phyloP scores from a whole-genome alignment of 2,888 invertebrate genomes.

The Bhutanitis thaidina region DNA sequence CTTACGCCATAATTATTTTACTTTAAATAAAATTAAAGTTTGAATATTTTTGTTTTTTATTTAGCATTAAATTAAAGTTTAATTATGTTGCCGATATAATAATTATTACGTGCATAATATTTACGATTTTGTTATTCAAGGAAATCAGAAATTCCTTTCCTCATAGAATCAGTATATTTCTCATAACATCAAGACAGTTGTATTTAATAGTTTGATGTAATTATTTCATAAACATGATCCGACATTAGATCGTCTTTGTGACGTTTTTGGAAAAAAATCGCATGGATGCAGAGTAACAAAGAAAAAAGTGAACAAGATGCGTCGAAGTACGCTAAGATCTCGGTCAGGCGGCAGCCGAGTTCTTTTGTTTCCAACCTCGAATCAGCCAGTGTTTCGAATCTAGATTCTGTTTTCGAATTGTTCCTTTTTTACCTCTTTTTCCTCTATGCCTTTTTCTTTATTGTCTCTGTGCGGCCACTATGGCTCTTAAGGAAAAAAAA shows the following conservation, averaged over 20 bases:
- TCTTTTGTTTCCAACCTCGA: slow-evolving; percentile 76
- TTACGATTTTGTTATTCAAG: background rate
- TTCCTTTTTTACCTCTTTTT: slow-evolving; percentile 54
- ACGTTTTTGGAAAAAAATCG: slow-evolving; percentile 74
- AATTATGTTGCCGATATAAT: too few species aligned
- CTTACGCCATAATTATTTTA: too few species aligned
- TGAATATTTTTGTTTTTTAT: too few species aligned
- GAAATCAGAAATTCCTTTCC: background rate
- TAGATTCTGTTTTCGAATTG: slow-evolving; percentile 71
- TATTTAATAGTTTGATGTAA: slow-evolving; percentile 35
- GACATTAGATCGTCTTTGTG: slow-evolving; percentile 73
- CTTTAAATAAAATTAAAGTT: too few species aligned
- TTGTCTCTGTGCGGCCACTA: slow-evolving; percentile 69
- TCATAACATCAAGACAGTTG: background rate
- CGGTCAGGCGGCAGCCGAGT: slow-evolving; percentile 76
- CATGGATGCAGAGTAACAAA: slow-evolving; percentile 62
- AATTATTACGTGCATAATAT: too few species aligned
- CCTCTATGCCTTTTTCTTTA: slow-evolving; percentile 73
- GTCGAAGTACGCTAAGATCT: slow-evolving; percentile 75
- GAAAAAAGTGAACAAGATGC: slow-evolving; percentile 59
- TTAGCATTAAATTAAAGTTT: too few species aligned
- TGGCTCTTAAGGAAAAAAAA: slow-evolving; percentile 51
- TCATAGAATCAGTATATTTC: background rate
- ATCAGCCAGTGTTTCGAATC: slow-evolving; percentile 78
- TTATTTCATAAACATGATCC: slow-evolving; percentile 66